phyloP scores from a whole-genome alignment of 2,113 vertebrate genomes.

The Solea senegalensis region DNA sequence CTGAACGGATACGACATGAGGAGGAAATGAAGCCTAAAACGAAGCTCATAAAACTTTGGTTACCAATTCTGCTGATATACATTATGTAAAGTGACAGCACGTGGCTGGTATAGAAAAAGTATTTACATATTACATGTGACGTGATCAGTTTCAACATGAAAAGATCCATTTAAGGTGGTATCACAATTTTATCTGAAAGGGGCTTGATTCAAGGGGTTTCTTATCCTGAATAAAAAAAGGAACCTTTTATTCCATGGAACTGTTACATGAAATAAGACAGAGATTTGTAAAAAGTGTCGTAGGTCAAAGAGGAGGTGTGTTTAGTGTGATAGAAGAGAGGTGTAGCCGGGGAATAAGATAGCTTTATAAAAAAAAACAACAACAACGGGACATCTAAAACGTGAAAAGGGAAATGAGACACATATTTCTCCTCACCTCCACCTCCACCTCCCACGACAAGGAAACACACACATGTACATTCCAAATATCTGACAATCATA shows the following conservation, averaged over 20 bases:
- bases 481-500: slow-evolving; percentile 75
- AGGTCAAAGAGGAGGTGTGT: slow-evolving; percentile 29
- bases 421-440: neutral
- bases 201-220: slow-evolving; percentile 19
- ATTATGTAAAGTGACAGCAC: slow-evolving; percentile 76
- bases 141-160: slow-evolving; percentile 56
- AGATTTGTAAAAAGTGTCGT: slow-evolving; percentile 23
- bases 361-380: slow-evolving; percentile 13
- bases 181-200: slow-evolving; percentile 38
- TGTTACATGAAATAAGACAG: slow-evolving; percentile 35
- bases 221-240: slow-evolving; percentile 15
- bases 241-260: slow-evolving; percentile 41
- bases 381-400: neutral
- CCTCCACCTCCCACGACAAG: slow-evolving; percentile 11
- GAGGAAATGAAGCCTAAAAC: slow-evolving; percentile 62
- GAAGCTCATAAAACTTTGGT: slow-evolving; percentile 82
- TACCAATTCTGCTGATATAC: slow-evolving; percentile 79
- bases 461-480: slow-evolving; percentile 69
- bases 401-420: neutral
- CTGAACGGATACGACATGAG: slow-evolving; percentile 41
- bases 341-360: slow-evolving; percentile 13
- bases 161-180: slow-evolving; percentile 44
- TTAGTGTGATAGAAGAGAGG: slow-evolving; percentile 1
- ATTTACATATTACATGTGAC: slow-evolving; percentile 75
- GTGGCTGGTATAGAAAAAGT: slow-evolving; percentile 75